Evolutionary conservation across 1,140 invertebrate species (phyloP).

Genomic region (Stenopsyche tienmushanensis): DNA sequence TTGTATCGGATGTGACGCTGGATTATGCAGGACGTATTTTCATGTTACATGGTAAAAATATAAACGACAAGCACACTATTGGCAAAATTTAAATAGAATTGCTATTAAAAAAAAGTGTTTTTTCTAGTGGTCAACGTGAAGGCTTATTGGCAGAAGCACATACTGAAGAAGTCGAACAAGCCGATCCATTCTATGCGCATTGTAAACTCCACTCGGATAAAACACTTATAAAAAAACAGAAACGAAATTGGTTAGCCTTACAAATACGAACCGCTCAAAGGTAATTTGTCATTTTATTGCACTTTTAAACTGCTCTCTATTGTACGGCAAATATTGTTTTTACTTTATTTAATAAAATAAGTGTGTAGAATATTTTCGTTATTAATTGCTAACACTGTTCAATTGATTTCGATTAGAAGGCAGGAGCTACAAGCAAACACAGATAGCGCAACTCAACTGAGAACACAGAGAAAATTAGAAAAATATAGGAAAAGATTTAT

Average conservation of each 20-base stretch:
- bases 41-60: conserved; percentile 89
- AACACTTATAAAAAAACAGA: conserved; percentile 72
- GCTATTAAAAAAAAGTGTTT: no score
- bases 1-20: conserved; percentile 95
- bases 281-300: conserved; percentile 43
- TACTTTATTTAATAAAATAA: conserved; percentile 11
- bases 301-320: background rate
- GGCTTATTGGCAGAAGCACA: conserved; percentile 91
- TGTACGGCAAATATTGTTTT: no score
- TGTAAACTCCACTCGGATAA: conserved; percentile 92
- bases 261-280: conserved; percentile 77
- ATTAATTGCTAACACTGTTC: background rate
- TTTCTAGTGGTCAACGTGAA: conserved; percentile 84
- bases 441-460: conserved; percentile 66
- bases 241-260: conserved; percentile 85
- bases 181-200: conserved; percentile 96
- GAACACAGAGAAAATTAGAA: conserved; percentile 75
- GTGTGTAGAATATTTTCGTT: conserved; percentile 14
- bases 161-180: conserved; percentile 89
- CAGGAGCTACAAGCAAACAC: conserved; percentile 51
- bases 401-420: conserved; percentile 40
- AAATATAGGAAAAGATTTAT: conserved; percentile 77
- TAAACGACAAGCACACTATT: background rate
- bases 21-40: conserved; percentile 96
- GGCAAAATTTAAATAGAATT: no score